Evolutionary conservation across 2,113 vertebrate species (phyloP).

Genomic region (Proterorhinus semilunaris): DNA sequence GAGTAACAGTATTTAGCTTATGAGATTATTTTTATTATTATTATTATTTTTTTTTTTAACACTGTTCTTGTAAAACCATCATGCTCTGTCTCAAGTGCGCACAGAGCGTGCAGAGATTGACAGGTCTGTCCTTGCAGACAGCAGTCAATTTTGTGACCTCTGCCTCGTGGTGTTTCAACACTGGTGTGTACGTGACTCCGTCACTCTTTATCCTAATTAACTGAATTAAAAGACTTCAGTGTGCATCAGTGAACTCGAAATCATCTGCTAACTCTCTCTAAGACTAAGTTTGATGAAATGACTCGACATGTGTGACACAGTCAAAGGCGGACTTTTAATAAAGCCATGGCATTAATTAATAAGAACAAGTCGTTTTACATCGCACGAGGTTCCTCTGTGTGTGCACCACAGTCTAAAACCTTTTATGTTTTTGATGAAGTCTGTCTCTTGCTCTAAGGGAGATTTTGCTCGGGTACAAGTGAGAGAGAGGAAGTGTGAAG

Average conservation of each 20-base stretch:
- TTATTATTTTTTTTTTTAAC: too few species aligned
- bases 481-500: conserved; percentile 24
- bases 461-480: neutral
- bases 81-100: too few species aligned
- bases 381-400: neutral
- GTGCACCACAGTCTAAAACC: neutral
- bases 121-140: conserved; percentile 32
- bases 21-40: too few species aligned
- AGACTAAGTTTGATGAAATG: conserved; percentile 48
- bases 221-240: conserved; percentile 43
- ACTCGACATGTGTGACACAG: conserved; percentile 18
- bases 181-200: neutral
- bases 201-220: conserved; percentile 32
- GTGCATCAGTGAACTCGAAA: conserved; percentile 37
- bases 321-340: conserved; percentile 1
- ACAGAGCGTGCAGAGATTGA: neutral
- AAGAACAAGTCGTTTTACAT: neutral
- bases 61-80: too few species aligned
- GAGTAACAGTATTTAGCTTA: too few species aligned
- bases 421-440: conserved; percentile 1
- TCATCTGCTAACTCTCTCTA: conserved; percentile 25
- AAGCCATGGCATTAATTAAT: conserved; percentile 3
- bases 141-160: conserved; percentile 47
- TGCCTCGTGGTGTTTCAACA: conserved; percentile 19
- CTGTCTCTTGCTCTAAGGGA: conserved; percentile 2